These are phyloP conservation scores for Cephalotes varians DNA, from an alignment of 2,888 invertebrate species.

Conservation along the genomic window DNA sequence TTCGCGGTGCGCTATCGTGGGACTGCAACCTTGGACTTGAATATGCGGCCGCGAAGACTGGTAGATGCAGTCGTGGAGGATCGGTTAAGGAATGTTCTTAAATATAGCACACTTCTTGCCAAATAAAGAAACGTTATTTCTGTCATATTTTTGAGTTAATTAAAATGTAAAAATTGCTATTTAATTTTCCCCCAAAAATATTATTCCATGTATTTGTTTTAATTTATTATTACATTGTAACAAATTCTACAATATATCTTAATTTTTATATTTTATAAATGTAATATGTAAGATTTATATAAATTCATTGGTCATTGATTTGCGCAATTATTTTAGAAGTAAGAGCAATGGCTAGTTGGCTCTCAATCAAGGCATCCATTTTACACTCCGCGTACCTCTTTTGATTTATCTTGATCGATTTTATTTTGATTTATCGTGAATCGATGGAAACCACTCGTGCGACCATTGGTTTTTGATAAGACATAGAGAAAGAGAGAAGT, in stretches of 20 bases:
- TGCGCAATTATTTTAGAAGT: conserved; percentile 10
- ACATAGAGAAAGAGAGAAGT: not conserved
- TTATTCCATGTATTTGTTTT: not conserved
- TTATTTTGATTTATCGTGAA: conserved; percentile 20
- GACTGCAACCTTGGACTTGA: conserved; percentile 31
- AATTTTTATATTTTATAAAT: not conserved
- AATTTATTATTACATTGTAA: not conserved
- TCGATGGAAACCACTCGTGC: conserved; percentile 41
- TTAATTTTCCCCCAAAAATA: not conserved
- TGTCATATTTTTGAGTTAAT: not conserved
- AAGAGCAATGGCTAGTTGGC: conserved; percentile 32
- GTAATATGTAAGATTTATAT: not conserved
- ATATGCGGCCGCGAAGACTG: conserved; percentile 7
- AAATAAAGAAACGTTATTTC: not conserved
- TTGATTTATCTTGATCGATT: conserved; percentile 26
- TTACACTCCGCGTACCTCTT: conserved; percentile 13
- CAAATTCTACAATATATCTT: not conserved
- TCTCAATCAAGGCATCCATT: conserved; percentile 35
- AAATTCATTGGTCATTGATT: not conserved
- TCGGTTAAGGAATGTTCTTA: not conserved
- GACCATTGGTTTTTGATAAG: conserved; percentile 22
- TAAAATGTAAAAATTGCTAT: not conserved
- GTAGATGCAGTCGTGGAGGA: not conserved
- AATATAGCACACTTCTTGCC: not conserved
- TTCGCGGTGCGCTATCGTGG: conserved; percentile 28